Evolutionary conservation across 2,888 invertebrate species (phyloP).

Genomic region (Phymatocera aterrima): DNA sequence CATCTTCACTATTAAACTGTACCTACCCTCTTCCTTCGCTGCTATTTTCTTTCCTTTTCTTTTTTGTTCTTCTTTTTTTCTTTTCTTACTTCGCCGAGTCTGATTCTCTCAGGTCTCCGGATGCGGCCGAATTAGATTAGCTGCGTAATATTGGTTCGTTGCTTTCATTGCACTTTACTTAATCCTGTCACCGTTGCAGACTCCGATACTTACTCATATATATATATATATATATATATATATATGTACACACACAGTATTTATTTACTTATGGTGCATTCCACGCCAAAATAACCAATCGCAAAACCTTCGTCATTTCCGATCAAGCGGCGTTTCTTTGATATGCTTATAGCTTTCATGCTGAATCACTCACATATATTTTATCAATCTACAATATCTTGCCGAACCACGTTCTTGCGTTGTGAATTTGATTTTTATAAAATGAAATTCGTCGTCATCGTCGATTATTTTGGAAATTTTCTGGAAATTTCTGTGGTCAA

Average conservation of each 20-base stretch:
- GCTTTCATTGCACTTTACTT: conserved; percentile 5
- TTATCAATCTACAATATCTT: too few relatives aligned
- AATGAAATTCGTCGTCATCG: too few relatives aligned
- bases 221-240: neutral
- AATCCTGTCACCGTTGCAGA: neutral
- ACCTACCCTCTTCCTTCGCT: conserved; percentile 1
- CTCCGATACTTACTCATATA: neutral
- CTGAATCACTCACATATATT: too few relatives aligned
- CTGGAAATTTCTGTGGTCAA: too few relatives aligned
- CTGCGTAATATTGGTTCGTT: neutral
- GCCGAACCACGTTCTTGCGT: too few relatives aligned
- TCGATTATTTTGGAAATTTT: neutral
- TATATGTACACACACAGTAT: neutral
- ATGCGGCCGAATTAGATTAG: conserved; percentile 17
- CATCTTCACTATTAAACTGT: neutral
- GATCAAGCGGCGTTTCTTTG: too few relatives aligned
- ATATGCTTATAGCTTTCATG: too few relatives aligned
- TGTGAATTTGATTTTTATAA: too few relatives aligned
- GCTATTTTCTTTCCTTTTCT: neutral
- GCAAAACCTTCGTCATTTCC: too few relatives aligned
- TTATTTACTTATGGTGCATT: neutral
- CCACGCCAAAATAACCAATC: too few relatives aligned
- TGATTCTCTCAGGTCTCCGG: neutral
- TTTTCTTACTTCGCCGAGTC: neutral
- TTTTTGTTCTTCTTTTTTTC: neutral